phyloP scores from a whole-genome alignment of 2,888 invertebrate genomes.

The Myathropa florea region DNA sequence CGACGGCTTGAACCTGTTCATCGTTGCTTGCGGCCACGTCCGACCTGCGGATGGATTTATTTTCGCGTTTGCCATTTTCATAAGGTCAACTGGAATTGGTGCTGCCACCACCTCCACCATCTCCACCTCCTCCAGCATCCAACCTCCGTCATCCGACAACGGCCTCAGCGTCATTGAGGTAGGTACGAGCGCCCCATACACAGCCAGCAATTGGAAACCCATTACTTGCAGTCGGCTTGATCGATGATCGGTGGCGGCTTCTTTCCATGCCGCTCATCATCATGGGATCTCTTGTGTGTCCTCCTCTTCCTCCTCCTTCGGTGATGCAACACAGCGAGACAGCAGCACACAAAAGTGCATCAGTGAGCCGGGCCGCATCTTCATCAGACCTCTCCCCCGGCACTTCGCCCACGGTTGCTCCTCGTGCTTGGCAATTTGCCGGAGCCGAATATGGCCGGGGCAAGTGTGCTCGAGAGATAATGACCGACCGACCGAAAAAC shows the following conservation, averaged over 20 bases:
- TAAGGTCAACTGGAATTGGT: slow-evolving; percentile 62
- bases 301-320: background rate
- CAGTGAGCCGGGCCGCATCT: slow-evolving; percentile 29
- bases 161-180: background rate
- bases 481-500: slow-evolving; percentile 57
- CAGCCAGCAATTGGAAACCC: slow-evolving; percentile 46
- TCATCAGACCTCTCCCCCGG: slow-evolving; percentile 25
- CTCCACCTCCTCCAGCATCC: background rate
- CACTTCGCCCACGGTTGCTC: slow-evolving; percentile 22
- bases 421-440: background rate
- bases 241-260: slow-evolving; percentile 49
- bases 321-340: slow-evolving; percentile 32
- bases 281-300: background rate
- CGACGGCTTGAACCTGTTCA: slow-evolving; percentile 54
- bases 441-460: slow-evolving; percentile 21
- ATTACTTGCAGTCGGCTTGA: slow-evolving; percentile 62
- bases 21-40: slow-evolving; percentile 18
- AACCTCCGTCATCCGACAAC: background rate
- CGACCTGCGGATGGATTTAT: slow-evolving; percentile 34
- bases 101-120: background rate
- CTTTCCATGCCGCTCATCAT: too few species aligned
- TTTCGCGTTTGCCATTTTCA: slow-evolving; percentile 61
- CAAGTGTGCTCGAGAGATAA: slow-evolving; percentile 49
- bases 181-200: background rate
- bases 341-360: slow-evolving; percentile 21